phyloP scores from a whole-genome alignment of 2,113 vertebrate species.

The Chlamydotis undulata region DNA sequence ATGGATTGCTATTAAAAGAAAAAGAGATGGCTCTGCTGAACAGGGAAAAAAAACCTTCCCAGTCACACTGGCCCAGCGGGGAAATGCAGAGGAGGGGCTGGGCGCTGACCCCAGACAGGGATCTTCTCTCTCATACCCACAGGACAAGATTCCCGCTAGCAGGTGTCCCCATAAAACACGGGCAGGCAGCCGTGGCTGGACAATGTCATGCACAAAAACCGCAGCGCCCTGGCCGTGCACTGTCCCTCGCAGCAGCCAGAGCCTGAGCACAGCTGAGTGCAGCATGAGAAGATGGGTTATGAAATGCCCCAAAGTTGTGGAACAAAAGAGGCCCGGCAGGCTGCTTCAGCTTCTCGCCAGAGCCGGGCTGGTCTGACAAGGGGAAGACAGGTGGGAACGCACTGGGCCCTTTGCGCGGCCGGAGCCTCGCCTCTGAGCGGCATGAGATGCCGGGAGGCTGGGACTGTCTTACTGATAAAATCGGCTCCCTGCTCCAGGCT shows the following conservation, averaged over 20 bases:
- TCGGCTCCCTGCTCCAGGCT: background rate
- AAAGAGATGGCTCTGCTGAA: background rate
- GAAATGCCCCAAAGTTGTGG: background rate
- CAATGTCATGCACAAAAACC: background rate
- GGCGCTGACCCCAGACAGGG: accelerated
- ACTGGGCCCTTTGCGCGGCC: accelerated
- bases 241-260: background rate
- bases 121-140: background rate
- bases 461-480: background rate
- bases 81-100: background rate
- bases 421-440: background rate
- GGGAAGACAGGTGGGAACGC: background rate
- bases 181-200: accelerated
- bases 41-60: background rate
- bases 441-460: accelerated
- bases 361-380: background rate
- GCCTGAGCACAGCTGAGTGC: background rate
- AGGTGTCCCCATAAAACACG: background rate
- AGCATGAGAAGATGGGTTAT: background rate
- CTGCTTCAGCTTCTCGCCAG: background rate
- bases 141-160: background rate
- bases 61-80: background rate
- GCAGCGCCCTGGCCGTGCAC: background rate
- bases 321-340: background rate
- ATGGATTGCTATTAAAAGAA: background rate